Conservation (phyloP, 2,113 vertebrate species). For the Bos javanicus region DNA sequence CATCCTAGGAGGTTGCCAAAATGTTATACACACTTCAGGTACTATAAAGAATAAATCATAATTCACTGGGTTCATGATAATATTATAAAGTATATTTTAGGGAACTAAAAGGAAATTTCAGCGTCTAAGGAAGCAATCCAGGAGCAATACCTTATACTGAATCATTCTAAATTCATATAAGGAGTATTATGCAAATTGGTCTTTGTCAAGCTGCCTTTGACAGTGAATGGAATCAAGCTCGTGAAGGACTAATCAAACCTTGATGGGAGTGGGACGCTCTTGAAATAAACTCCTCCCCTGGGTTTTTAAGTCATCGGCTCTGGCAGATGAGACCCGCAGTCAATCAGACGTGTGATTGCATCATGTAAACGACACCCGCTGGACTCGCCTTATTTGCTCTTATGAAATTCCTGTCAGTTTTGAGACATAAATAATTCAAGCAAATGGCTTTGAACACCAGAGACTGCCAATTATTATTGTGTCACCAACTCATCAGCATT, state of each 20-base stretch:
- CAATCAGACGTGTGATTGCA: constrained; percentile 64
- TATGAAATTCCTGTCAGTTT: constrained; percentile 73
- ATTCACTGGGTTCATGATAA: background rate
- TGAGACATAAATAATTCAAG: constrained; percentile 78
- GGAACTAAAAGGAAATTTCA: constrained; percentile 2
- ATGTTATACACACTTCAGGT: background rate
- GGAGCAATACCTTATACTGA: background rate
- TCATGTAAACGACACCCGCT: constrained; percentile 64
- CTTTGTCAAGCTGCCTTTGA: constrained; percentile 37
- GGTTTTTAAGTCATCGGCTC: constrained; percentile 65
- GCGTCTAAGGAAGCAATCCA: background rate
- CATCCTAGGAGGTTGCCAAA: background rate
- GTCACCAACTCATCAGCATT: constrained; percentile 59
- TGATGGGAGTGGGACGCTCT: constrained; percentile 43
- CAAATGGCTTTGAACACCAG: constrained; percentile 69
- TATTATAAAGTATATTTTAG: constrained; percentile 21
- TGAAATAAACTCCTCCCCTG: constrained; percentile 67
- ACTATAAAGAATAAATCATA: background rate
- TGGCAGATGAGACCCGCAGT: constrained; percentile 70
- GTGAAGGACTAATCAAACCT: constrained; percentile 61
- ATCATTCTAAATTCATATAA: constrained; percentile 28
- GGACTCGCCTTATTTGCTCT: constrained; percentile 67
- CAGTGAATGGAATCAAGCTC: constrained; percentile 39
- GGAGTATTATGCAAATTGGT: background rate
- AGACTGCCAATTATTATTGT: constrained; percentile 64